These are phyloP conservation scores for Bombus breviceps DNA, from an alignment of 1,140 invertebrate species.

Conservation along the genomic window DNA sequence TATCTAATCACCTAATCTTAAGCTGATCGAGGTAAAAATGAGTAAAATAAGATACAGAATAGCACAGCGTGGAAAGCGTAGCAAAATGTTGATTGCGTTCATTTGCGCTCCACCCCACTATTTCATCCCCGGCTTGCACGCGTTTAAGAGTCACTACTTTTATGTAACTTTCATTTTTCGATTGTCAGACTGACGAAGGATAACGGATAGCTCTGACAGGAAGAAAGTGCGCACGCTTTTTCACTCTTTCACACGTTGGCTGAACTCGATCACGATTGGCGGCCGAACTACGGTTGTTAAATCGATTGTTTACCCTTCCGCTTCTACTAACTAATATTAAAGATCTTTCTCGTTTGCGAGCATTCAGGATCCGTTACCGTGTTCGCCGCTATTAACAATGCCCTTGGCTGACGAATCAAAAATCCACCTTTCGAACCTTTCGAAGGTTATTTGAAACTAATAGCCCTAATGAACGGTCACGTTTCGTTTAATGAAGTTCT, in stretches of 20 bases:
- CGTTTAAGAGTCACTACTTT: slow-evolving; percentile 13
- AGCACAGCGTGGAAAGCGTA: background rate
- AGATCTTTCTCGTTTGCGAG: slow-evolving; percentile 55
- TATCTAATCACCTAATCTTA: background rate
- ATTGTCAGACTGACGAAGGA: slow-evolving; percentile 34
- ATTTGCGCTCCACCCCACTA: background rate
- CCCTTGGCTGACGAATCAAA: slow-evolving; percentile 27
- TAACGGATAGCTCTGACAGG: slow-evolving; percentile 24
- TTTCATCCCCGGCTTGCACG: slow-evolving; percentile 4
- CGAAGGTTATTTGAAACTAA: slow-evolving; percentile 38
- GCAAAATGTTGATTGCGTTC: slow-evolving; percentile 10
- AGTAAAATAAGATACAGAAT: background rate
- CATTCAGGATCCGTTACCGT: slow-evolving; percentile 40
- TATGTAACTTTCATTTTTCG: slow-evolving; percentile 29
- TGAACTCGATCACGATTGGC: slow-evolving; percentile 14
- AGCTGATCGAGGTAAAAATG: background rate
- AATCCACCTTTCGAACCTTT: background rate
- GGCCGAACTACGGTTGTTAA: slow-evolving; percentile 46
- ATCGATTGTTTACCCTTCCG: slow-evolving; percentile 56
- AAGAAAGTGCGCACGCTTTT: background rate
- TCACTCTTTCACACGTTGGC: slow-evolving; percentile 12
- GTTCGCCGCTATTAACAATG: slow-evolving; percentile 13
- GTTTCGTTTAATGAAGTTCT: background rate
- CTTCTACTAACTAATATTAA: slow-evolving; percentile 51
- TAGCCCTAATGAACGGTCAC: slow-evolving; percentile 16